A percentile compares a stretch with the other conserved stretches of the same genome.
These are phyloP conservation scores for Cheumatopsyche charites DNA, from an alignment of 1,140 invertebrate species.

Conservation along the genomic window DNA sequence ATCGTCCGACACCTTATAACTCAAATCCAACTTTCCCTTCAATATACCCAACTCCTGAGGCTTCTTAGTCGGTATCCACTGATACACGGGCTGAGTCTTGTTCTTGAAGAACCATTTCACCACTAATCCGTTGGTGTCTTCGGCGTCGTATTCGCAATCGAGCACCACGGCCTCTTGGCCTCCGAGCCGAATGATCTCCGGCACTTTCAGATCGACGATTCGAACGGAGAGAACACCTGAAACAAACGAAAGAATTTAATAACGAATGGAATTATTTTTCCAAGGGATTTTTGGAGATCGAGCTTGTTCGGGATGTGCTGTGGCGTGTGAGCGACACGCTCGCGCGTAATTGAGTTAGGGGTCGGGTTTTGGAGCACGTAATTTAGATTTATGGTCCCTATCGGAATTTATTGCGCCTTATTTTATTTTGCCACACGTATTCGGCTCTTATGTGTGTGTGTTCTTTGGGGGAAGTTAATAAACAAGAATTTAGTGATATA, in stretches of 20 bases:
- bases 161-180: conserved; percentile 70
- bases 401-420: conserved; percentile 4
- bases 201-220: conserved; percentile 73
- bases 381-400: conserved; percentile 20
- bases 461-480: neutral
- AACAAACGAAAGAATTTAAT: conserved; percentile 49
- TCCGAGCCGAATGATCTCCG: conserved; percentile 70
- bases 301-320: neutral
- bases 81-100: conserved; percentile 68
- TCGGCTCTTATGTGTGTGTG: no score
- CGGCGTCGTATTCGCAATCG: conserved; percentile 77
- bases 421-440: neutral
- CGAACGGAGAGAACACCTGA: conserved; percentile 59
- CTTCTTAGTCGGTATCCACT: conserved; percentile 73
- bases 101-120: conserved; percentile 82
- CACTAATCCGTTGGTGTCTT: conserved; percentile 66
- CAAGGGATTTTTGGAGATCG: neutral
- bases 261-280: neutral
- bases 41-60: conserved; percentile 69
- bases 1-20: conserved; percentile 65
- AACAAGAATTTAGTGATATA: neutral
- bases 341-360: conserved; percentile 7
- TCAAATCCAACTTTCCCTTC: conserved; percentile 67
- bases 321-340: neutral
- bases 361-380: conserved; percentile 2